phyloP scores from a whole-genome alignment of 2,113 vertebrate species.

The Anas platyrhynchos region DNA sequence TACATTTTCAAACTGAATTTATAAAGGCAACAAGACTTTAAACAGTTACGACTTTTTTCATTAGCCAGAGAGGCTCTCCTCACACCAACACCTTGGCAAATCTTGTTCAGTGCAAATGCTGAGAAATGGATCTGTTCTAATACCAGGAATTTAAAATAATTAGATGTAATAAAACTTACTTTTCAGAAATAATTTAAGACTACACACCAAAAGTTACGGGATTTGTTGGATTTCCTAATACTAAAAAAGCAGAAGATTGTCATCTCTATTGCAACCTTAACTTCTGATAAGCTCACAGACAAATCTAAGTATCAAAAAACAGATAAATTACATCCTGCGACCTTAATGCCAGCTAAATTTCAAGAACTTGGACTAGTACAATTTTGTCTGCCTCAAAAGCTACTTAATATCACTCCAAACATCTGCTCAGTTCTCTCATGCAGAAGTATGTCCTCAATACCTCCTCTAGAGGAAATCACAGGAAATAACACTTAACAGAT shows the following conservation, averaged over 20 bases:
- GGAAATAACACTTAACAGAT: background rate
- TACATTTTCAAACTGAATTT: background rate
- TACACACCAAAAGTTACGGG: background rate
- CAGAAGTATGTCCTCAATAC: background rate
- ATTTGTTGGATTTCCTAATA: background rate
- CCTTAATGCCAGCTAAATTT: background rate
- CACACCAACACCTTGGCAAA: background rate
- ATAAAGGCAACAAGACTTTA: background rate
- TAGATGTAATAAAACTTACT: background rate
- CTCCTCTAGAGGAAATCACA: fast-evolving
- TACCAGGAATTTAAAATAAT: fast-evolving
- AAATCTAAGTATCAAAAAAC: background rate
- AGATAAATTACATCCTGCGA: background rate
- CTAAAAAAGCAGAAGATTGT: background rate
- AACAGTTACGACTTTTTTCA: background rate
- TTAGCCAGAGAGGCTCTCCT: background rate
- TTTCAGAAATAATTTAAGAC: background rate
- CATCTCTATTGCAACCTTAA: background rate
- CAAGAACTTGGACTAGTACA: background rate
- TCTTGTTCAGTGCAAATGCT: background rate
- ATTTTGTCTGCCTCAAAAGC: background rate
- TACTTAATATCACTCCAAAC: background rate
- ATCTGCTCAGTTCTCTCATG: background rate
- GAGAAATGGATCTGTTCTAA: background rate
- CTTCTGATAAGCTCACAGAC: background rate